Evolutionary conservation across 1,140 invertebrate species (phyloP), one percentile per base, ranked within the genome.

Genomic region (Sipha flava): DNA sequence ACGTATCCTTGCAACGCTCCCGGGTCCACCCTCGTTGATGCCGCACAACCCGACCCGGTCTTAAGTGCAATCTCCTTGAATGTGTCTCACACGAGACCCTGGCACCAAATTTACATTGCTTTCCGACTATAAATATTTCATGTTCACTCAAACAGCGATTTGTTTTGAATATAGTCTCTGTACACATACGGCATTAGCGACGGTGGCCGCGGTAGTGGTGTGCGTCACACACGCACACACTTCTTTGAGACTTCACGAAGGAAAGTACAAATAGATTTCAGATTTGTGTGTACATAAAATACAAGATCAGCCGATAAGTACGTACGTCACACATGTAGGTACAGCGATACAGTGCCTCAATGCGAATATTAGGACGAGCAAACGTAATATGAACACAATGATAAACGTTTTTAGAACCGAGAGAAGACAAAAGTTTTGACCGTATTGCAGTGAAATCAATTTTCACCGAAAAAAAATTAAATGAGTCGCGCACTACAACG

Each of bases 31-130:
- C 57, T 26, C 57, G 21, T 31, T 29, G 1, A 7, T 2, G 23
- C 1, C 57, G 26, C 31, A 64, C n/a, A 34, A 3, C 59, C 29
- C 49, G 31, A 9, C 6, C n/a, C 29, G 14, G 73, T 77, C 52
- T 77, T 77, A 77, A 77, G 73, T 59, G 52, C 73, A 59, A 77
- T 77, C 73, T 77, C 52, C 23, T 77, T 7, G 73, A 75, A 75
- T 75, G 72, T 75, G 72, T 75, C 72, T 75, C 47, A 37, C 45
- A 34, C 31, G 49, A 59, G 49, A 57, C 43, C 29, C 47, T 18
- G 73, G 73, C 73, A 77, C 37, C 52, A 34, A 77, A 59, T 77
- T 59, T 77, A 75, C 72, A 75, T 75, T 75, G 31, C 73, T 59
- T 43, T 57, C 49, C 37, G 73, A 77, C n/a, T 40, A 57, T 77